Base-by-base conservation (phyloP, 2,888 invertebrate species). In the Sarcophaga carnaria region DNA sequence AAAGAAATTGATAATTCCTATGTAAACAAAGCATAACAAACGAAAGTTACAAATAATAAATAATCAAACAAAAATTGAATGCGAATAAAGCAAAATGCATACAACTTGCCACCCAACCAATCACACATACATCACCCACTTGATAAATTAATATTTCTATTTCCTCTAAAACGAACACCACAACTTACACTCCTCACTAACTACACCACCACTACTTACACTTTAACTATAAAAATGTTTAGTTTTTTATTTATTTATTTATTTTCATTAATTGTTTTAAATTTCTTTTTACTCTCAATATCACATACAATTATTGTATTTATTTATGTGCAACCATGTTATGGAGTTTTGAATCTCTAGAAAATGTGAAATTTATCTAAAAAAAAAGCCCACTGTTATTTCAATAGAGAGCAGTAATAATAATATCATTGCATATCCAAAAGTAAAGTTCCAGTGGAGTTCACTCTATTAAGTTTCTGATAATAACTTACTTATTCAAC, bases 1-100 rank as follows among this genome's bases (percentile, higher is more conserved):
- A 71, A 66, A 66, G 71, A 76, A 85, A 80, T 75, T 80, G 25
- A 84, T 76, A 80, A 85, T 85, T 85, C 84, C 80, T 85, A 85
- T 72, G 76, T 62, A 71, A 83, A 80, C 22, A 20, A 37, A 63
- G 59, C 66, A 20, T 10, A 63, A 67, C 66, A 83, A 67, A 14
- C 37, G 64, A 70, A 75, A 14, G 37, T 37, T 37, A 37, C 8
- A 47, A 78, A 69, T n/a, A 70, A 66, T 14, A 64, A 78, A 45
- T 66, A 86, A 77, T 71, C 75, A 71, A 87, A 81, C 20, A 87
- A 63, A 25, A 59, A 70, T 63, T 59, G 62, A 27, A 22, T 69
- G 66, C n/a, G 60, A 45, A 37, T 37, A 37, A 54, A 47, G n/a
- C 25, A 77, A 20, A 69, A 59, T 80, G 80, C 83, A 86, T 80